A percentile compares a stretch with the other conserved stretches of the same genome.
These are phyloP conservation scores for Anolis apletophallus DNA, from an alignment of 2,797 vertebrate species.

Conservation along the genomic window DNA sequence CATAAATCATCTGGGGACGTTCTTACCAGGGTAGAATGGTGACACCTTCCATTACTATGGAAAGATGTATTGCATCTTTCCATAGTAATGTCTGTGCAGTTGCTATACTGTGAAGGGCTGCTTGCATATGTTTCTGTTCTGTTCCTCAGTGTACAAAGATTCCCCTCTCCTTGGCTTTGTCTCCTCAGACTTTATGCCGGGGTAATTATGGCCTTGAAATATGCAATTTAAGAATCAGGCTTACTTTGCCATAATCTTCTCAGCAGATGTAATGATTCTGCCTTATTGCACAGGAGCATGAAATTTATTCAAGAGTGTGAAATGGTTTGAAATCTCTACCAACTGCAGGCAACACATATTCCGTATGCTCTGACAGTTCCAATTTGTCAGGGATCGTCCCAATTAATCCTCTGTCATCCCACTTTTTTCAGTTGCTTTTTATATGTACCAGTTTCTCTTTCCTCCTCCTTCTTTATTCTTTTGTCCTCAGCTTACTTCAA, in stretches of 20 bases:
- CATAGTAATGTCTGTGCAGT: neutral
- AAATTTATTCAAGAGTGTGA: slow-evolving; percentile 3
- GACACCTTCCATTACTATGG: no score
- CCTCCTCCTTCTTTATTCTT: no score
- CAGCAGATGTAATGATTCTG: neutral
- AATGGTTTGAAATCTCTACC: neutral
- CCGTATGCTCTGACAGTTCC: no score
- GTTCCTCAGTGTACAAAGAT: neutral
- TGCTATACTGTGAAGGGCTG: neutral
- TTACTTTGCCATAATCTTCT: slow-evolving; percentile 4
- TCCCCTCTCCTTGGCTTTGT: neutral
- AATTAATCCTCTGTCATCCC: no score
- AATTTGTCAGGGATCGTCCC: no score
- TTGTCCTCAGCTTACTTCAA: no score
- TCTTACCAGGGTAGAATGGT: neutral
- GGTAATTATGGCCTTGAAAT: slow-evolving; percentile 4
- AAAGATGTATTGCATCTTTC: no score
- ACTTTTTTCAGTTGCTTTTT: no score
- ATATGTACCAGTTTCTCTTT: no score
- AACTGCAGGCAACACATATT: slow-evolving; percentile 21
- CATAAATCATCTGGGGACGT: no score
- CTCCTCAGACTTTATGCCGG: neutral
- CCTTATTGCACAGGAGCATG: slow-evolving; percentile 25
- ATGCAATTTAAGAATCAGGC: slow-evolving; percentile 25
- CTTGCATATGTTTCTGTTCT: slow-evolving; percentile 5